phyloP scores from a whole-genome alignment of 2,797 vertebrate genomes.

The Micrastur ruficollis region DNA sequence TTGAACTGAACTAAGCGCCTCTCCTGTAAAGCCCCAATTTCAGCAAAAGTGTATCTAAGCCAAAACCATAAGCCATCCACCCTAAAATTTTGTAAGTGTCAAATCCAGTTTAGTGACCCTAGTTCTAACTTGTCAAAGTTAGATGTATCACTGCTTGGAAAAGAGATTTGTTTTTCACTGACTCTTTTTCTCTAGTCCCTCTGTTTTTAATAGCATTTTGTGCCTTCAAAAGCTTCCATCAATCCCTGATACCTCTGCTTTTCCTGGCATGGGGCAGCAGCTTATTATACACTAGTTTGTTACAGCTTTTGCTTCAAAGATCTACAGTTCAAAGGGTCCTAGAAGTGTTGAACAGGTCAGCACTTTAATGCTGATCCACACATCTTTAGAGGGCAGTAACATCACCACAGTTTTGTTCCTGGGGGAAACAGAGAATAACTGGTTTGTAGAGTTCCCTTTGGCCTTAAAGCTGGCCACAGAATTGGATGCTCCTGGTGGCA shows the following conservation, averaged over 20 bases:
- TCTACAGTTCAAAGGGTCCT: conserved; percentile 57
- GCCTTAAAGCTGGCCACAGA: conserved; percentile 42
- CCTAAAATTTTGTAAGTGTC: background rate
- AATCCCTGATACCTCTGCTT: conserved; percentile 45
- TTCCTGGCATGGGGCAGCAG: conserved; percentile 64
- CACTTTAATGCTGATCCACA: conserved; percentile 57
- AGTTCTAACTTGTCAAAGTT: conserved; percentile 11
- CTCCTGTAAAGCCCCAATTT: background rate
- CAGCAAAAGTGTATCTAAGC: background rate
- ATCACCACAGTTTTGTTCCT: conserved; percentile 57
- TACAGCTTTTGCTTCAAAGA: conserved; percentile 59
- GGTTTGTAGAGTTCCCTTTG: conserved; percentile 66
- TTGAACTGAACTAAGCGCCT: conserved; percentile 3
- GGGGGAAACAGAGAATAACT: conserved; percentile 62
- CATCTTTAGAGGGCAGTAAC: conserved; percentile 62
- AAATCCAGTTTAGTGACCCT: background rate
- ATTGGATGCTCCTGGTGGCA: conserved; percentile 57
- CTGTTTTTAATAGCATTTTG: conserved; percentile 56
- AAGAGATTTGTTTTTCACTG: conserved; percentile 33
- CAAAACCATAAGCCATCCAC: background rate
- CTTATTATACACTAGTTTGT: conserved; percentile 67
- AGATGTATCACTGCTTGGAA: background rate
- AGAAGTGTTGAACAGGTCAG: conserved; percentile 60
- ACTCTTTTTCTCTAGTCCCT: conserved; percentile 19
- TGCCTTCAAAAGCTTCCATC: conserved; percentile 61